Percentiles rank a stretch among this genome's conserved stretches.
Evolutionary conservation across 2,797 vertebrate genomes (phyloP).

Genomic region (Rhincodon typus): DNA sequence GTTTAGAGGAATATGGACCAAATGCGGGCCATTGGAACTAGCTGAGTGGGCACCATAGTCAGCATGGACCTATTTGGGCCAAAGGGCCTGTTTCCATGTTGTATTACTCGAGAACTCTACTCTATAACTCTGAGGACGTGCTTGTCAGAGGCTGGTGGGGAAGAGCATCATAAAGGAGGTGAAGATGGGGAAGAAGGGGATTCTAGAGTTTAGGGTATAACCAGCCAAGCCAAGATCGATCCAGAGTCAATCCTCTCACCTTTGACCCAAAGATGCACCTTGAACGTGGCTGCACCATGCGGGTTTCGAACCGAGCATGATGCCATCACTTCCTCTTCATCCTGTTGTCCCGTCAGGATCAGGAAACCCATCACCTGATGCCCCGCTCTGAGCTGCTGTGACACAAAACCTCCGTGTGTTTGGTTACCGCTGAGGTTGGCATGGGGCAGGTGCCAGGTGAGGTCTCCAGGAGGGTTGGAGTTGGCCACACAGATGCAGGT

Average conservation of each 20-base stretch:
- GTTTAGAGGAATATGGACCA: too few species aligned
- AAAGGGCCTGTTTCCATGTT: too few species aligned
- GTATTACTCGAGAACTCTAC: too few species aligned
- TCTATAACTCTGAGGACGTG: too few species aligned
- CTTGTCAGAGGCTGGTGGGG: too few species aligned
- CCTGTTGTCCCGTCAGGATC: background rate
- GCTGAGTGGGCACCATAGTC: too few species aligned
- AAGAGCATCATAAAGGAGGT: too few species aligned
- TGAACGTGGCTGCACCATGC: background rate
- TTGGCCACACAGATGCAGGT: constrained; percentile 58
- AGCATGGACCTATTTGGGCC: too few species aligned
- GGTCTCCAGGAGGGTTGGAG: constrained; percentile 58
- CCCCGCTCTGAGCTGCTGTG: background rate
- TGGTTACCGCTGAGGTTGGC: constrained; percentile 49
- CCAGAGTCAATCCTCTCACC: background rate
- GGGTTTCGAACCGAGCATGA: background rate
- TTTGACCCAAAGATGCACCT: background rate
- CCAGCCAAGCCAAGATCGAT: too few species aligned
- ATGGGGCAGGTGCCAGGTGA: constrained; percentile 66
- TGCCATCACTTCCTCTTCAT: background rate
- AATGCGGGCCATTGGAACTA: too few species aligned
- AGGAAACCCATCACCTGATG: background rate
- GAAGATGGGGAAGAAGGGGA: too few species aligned
- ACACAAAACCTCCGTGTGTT: constrained; percentile 38
- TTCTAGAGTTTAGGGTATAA: too few species aligned